These are phyloP conservation scores for Stramonita haemastoma DNA, from an alignment of 2,888 invertebrate genomes.

Conservation along the genomic window DNA sequence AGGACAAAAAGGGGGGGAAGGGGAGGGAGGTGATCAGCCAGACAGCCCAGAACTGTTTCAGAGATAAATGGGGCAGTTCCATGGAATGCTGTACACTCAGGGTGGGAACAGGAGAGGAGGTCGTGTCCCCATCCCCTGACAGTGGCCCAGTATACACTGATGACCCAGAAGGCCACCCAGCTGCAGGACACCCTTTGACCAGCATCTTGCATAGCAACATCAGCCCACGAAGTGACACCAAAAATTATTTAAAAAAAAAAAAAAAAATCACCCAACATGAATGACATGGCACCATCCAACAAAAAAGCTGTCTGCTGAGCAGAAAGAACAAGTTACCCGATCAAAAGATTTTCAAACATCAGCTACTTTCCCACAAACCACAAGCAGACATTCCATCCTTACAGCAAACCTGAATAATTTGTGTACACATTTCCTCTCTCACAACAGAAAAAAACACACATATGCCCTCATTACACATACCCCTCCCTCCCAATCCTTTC, in stretches of 20 bases:
- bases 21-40: conserved; percentile 18
- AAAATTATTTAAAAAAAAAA: background rate
- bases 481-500: no score
- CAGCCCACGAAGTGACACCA: background rate
- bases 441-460: no score
- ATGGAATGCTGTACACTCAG: conserved; percentile 2
- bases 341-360: no score
- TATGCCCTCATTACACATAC: no score
- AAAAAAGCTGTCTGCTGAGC: background rate
- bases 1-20: background rate
- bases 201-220: conserved; percentile 34
- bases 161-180: conserved; percentile 20
- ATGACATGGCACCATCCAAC: background rate
- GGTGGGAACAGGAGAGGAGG: background rate
- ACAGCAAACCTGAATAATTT: no score
- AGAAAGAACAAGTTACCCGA: background rate
- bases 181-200: background rate
- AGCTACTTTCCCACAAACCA: no score
- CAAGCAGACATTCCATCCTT: no score
- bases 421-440: no score
- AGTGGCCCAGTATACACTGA: background rate
- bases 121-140: background rate
- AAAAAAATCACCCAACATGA: conserved; percentile 13
- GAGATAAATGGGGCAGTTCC: background rate
- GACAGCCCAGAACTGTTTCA: background rate